Conservation (phyloP, 2,113 vertebrate genomes). For the Bufo bufo region DNA sequence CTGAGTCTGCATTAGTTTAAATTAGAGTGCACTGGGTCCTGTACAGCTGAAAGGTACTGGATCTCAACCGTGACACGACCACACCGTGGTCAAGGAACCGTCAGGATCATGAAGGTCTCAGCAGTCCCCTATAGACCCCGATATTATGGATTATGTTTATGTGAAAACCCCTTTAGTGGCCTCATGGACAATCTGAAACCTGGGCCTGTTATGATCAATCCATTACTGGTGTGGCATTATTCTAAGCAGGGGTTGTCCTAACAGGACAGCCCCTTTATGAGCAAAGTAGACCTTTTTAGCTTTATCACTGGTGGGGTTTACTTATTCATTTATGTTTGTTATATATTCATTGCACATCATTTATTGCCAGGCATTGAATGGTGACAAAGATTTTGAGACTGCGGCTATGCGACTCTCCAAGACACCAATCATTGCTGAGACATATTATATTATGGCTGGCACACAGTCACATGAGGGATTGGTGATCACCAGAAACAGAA, state of each 20-base stretch:
- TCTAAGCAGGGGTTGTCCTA: background rate
- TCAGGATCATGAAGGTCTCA: too few species aligned
- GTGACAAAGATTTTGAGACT: conserved; percentile 80
- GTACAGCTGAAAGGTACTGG: too few species aligned
- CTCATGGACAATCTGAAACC: too few species aligned
- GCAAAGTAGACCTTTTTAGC: background rate
- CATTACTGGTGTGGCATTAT: background rate
- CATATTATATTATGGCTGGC: conserved; percentile 92
- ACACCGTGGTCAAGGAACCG: too few species aligned
- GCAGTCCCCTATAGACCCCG: too few species aligned
- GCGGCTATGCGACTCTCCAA: conserved; percentile 80
- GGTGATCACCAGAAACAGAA: conserved; percentile 86
- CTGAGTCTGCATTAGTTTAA: too few species aligned
- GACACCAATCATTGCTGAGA: conserved; percentile 84
- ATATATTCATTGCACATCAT: conserved; percentile 61
- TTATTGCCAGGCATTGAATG: conserved; percentile 68
- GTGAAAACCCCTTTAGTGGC: too few species aligned
- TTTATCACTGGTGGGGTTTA: background rate
- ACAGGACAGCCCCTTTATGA: background rate
- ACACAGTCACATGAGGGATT: conserved; percentile 77
- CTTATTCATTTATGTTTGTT: background rate
- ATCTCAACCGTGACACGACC: too few species aligned
- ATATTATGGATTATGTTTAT: too few species aligned
- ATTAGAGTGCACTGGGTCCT: too few species aligned
- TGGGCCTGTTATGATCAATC: background rate